Evolutionary conservation across 2,113 vertebrate species (phyloP), one percentile per base, ranked within the genome.

Genomic region (Neodon shergylaensis): DNA sequence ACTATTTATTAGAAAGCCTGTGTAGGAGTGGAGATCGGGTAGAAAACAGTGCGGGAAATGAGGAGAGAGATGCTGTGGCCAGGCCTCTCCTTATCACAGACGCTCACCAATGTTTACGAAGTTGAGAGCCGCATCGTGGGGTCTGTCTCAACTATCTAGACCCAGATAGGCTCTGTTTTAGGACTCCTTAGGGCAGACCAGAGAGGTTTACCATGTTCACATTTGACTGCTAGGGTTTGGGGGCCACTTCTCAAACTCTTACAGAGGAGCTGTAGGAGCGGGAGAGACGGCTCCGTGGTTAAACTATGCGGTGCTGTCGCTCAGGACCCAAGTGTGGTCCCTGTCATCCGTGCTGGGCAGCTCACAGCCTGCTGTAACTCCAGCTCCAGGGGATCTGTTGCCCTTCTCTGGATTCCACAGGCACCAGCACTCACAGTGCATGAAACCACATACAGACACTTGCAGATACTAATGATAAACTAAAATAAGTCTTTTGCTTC

Each of bases 161-260:
- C 8, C 19, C 44, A n/a, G 49, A 39, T 19, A 13, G 17, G 47
- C 7, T 49, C 63, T 42, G 61, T 47, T 42, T 93, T 47, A 5
- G 49, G 36, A 22, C 1, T 28, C 26, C 58, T 61, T 66, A 74
- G 79, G 49, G 78, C 33, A 61, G 42, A 85, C 36, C 77, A 58
- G 72, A 77, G 47, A 83, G 31, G 61, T 11, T 89, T 58, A 49
- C 66, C 86, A 42, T 70, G 94, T 91, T 74, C 74, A 78, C 47
- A 74, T 73, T 63, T 72, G 77, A 36, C 86, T 89, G 42, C 86
- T 95, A 81, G 83, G 58, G 85, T 92, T 81, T 90, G 47, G 65
- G 92, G 92, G 47, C 79, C 19, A 90, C 79, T 70, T 87, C 58
- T 90, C 84, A 96, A 88, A 92, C 5, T 33, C 44, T 93, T 73